These are phyloP conservation scores for Orcinus orca DNA, from an alignment of 2,113 vertebrate species.

Conservation along the genomic window DNA sequence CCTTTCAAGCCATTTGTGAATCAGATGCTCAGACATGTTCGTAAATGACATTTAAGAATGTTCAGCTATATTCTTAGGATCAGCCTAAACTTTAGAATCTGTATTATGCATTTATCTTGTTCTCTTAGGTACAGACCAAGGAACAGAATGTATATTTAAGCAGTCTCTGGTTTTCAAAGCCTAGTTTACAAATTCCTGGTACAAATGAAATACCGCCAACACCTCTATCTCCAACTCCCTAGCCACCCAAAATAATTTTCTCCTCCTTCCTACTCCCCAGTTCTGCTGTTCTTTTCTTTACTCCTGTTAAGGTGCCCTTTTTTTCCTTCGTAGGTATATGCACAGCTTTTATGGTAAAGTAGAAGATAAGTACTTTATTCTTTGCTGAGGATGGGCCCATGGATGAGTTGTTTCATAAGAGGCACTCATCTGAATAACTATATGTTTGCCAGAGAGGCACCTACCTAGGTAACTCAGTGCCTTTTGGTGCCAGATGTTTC, in stretches of 20 bases:
- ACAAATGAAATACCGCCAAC: not conserved
- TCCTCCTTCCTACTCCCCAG: not conserved
- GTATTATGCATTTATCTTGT: not conserved
- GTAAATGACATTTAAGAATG: constrained; percentile 27
- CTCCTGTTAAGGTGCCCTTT: not conserved
- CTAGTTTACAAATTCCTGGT: not conserved
- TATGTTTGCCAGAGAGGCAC: not conserved
- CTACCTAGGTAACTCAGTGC: not conserved
- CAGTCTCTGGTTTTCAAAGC: constrained; percentile 1
- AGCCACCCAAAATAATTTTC: not conserved
- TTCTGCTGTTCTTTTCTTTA: not conserved
- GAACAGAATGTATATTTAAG: not conserved
- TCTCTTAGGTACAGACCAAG: not conserved
- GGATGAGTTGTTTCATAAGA: not conserved
- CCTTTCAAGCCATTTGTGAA: not conserved
- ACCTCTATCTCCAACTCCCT: not conserved
- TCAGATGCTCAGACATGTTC: not conserved
- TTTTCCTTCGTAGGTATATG: not conserved
- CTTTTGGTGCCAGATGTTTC: not conserved
- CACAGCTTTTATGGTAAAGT: not conserved
- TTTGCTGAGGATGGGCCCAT: not conserved
- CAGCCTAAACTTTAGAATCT: not conserved
- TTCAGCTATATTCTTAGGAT: not conserved
- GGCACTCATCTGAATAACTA: not conserved
- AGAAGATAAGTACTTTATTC: not conserved